Conservation (phyloP, 2,888 invertebrate genomes). For the Eristalis tenax region DNA sequence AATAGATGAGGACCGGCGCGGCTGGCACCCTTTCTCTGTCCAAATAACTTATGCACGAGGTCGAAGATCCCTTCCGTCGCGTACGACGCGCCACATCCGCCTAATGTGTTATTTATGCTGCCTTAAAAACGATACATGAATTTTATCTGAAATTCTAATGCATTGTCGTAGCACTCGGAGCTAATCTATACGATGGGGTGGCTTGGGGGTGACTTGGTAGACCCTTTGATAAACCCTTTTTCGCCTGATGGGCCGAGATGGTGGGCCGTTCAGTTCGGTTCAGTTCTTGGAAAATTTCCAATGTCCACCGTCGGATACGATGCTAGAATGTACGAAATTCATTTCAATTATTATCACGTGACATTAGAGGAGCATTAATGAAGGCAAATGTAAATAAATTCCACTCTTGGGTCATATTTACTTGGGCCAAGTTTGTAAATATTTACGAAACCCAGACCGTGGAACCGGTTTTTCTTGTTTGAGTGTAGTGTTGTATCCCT, state of each 20-base stretch:
- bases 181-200: slow-evolving; percentile 57
- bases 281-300: slow-evolving; percentile 56
- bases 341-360: slow-evolving; percentile 73
- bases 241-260: slow-evolving; percentile 14
- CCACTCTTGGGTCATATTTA: slow-evolving; percentile 76
- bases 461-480: slow-evolving; percentile 56
- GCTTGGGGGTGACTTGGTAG: background rate
- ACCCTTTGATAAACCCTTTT: slow-evolving; percentile 56
- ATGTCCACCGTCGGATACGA: slow-evolving; percentile 44
- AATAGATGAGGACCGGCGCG: slow-evolving; percentile 37
- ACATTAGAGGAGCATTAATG: slow-evolving; percentile 75
- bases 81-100: slow-evolving; percentile 22
- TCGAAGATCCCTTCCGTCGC: slow-evolving; percentile 68
- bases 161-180: slow-evolving; percentile 56
- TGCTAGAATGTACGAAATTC: slow-evolving; percentile 70
- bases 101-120: slow-evolving; percentile 69
- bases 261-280: slow-evolving; percentile 8
- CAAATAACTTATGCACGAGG: slow-evolving; percentile 67
- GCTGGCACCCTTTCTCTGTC: slow-evolving; percentile 48
- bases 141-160: slow-evolving; percentile 71
- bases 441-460: slow-evolving; percentile 73
- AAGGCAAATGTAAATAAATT: slow-evolving; percentile 76
- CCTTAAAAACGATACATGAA: slow-evolving; percentile 68
- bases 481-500: slow-evolving; percentile 40
- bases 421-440: slow-evolving; percentile 75